Evolutionary conservation across 2,888 invertebrate genomes (phyloP).

Genomic region (Imbricaverruca yamaguchii): DNA sequence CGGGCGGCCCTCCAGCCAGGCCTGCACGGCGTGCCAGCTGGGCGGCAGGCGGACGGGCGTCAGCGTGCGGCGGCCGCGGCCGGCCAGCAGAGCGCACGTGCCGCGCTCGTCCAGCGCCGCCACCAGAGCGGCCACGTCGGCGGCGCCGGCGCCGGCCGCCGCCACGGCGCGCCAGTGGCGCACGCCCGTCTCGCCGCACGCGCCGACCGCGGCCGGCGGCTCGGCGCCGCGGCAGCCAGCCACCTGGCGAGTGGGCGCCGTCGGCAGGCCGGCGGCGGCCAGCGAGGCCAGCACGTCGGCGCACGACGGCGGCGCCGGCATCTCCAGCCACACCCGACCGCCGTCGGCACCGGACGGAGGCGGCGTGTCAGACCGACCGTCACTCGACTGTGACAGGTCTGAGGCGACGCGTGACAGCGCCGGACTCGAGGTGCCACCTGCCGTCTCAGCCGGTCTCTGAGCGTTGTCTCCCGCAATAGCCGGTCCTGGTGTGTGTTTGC

Average conservation of each 20-base stretch:
- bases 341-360: too few relatives aligned
- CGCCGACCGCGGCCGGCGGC: not conserved
- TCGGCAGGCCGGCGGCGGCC: not conserved
- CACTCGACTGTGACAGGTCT: too few relatives aligned
- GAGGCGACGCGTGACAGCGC: too few relatives aligned
- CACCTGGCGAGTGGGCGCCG: not conserved
- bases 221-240: not conserved
- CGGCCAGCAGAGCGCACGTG: not conserved
- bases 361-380: too few relatives aligned
- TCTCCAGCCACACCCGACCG: not conserved
- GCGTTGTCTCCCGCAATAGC: too few relatives aligned
- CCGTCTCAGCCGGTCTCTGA: too few relatives aligned
- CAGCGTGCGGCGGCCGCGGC: not conserved
- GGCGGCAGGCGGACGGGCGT: not conserved
- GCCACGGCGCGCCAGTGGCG: slow-evolving; percentile 1
- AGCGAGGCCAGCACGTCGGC: not conserved
- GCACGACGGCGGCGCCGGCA: not conserved
- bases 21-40: not conserved
- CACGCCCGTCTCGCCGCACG: not conserved
- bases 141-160: not conserved
- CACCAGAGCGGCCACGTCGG: not conserved
- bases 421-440: too few relatives aligned
- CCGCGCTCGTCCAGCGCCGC: not conserved
- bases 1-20: not conserved
- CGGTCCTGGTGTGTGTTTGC: too few relatives aligned